Conservation (phyloP, 2,113 vertebrate genomes). For the Xiphias gladius region DNA sequence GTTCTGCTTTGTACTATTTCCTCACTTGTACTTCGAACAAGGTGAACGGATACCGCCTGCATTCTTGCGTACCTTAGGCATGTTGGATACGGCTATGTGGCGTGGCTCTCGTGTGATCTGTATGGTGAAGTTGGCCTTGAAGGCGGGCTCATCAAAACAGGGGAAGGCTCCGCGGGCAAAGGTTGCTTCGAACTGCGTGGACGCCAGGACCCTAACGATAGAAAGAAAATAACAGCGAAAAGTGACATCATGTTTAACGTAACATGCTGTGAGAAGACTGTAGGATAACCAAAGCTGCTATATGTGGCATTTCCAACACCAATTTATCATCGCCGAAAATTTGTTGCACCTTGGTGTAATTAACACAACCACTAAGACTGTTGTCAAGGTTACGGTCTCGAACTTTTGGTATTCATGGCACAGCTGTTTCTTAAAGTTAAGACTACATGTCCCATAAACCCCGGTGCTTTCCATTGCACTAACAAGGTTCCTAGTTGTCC, state of each 20-base stretch:
- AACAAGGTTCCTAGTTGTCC: too few species aligned
- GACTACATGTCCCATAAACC: too few species aligned
- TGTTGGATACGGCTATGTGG: conserved; percentile 90
- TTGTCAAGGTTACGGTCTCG: not conserved
- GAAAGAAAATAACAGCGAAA: not conserved
- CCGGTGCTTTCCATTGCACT: too few species aligned
- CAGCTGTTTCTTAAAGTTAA: too few species aligned
- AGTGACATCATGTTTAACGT: not conserved
- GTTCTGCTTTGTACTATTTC: too few species aligned
- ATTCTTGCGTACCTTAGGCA: conserved; percentile 86
- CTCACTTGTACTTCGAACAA: not conserved
- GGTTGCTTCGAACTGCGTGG: conserved; percentile 92
- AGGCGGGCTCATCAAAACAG: conserved; percentile 93
- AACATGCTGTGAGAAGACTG: not conserved
- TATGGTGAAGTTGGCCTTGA: conserved; percentile 92
- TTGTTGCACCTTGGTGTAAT: not conserved
- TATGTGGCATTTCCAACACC: not conserved
- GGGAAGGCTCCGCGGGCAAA: conserved; percentile 92
- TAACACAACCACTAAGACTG: not conserved
- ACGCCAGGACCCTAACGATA: conserved; percentile 85
- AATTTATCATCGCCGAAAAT: not conserved
- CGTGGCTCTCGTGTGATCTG: conserved; percentile 85
- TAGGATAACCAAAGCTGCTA: not conserved
- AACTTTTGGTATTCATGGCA: not conserved
- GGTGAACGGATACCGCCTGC: not conserved